Conservation (phyloP, 2,113 vertebrate species). For the Arizona elegans region DNA sequence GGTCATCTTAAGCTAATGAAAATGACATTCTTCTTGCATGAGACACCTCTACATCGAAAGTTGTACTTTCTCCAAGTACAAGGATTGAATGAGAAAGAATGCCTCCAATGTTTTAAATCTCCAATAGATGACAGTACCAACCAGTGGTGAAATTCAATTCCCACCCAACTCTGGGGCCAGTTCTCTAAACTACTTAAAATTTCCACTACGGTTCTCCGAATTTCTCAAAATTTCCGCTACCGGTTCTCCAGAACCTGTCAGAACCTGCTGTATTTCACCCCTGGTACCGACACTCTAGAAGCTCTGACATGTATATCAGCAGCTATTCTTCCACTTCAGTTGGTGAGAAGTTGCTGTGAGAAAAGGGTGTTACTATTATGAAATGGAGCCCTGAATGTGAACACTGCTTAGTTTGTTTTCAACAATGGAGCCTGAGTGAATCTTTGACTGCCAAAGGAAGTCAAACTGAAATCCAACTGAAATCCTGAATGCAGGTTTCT, state of each 20-base stretch:
- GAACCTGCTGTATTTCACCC: no score
- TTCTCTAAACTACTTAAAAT: no score
- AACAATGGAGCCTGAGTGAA: background rate
- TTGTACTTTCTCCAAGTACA: background rate
- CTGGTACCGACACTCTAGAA: background rate
- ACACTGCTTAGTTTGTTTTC: background rate
- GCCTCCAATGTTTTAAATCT: background rate
- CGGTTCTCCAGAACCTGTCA: no score
- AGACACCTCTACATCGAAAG: background rate
- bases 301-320: background rate
- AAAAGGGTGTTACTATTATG: background rate
- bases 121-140: background rate
- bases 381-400: background rate
- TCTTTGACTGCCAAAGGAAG: background rate
- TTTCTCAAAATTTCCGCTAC: no score
- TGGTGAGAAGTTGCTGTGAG: background rate
- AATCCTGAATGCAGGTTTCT: background rate
- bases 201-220: no score
- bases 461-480: background rate
- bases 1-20: background rate
- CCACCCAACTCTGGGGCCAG: no score
- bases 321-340: background rate
- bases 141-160: no score
- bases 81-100: background rate
- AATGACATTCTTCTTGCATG: no score